Percentiles rank a stretch among this genome's conserved stretches.
Evolutionary conservation across 23 tunicate genomes (phyloP).

Genomic region (Ciona savignyi): DNA sequence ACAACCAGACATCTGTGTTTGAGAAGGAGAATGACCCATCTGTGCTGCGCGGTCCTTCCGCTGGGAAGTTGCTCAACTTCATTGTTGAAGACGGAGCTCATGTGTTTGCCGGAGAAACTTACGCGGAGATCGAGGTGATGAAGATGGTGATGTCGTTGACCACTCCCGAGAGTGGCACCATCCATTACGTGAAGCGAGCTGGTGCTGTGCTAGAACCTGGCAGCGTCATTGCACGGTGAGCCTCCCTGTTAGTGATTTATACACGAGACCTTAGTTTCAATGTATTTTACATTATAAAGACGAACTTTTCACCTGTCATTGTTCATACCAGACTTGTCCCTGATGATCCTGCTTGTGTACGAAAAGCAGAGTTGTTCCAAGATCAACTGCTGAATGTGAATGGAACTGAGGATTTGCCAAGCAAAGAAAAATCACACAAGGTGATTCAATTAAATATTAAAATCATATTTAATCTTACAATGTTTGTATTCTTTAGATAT

Average conservation of each 20-base stretch:
- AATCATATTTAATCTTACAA: background rate
- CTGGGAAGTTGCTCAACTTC: constrained; percentile 83
- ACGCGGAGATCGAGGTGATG: constrained; percentile 97
- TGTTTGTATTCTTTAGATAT: constrained; percentile 23
- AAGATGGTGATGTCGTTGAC: constrained; percentile 99
- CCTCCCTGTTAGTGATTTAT: no score
- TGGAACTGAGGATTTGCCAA: constrained; percentile 12
- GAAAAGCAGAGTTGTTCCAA: constrained; percentile 38
- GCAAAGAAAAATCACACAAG: constrained; percentile 60
- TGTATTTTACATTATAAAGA: no score
- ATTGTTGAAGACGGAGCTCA: constrained; percentile 89
- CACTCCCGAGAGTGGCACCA: constrained; percentile 58
- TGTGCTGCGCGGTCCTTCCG: constrained; percentile 77
- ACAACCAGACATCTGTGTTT: constrained; percentile 92
- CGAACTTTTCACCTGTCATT: background rate
- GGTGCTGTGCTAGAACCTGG: constrained; percentile 93
- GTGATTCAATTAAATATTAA: background rate
- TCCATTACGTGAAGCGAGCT: constrained; percentile 83
- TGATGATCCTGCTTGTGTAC: constrained; percentile 72
- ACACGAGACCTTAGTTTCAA: no score
- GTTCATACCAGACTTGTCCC: constrained; percentile 25
- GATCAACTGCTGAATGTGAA: constrained; percentile 37
- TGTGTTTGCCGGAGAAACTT: constrained; percentile 60
- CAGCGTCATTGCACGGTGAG: constrained; percentile 67
- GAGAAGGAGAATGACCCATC: constrained; percentile 97